Percentiles rank a stretch among this genome's conserved stretches.
These are phyloP conservation scores for Pachypanchax playfairii DNA, from an alignment of 2,113 vertebrate genomes.

Conservation along the genomic window DNA sequence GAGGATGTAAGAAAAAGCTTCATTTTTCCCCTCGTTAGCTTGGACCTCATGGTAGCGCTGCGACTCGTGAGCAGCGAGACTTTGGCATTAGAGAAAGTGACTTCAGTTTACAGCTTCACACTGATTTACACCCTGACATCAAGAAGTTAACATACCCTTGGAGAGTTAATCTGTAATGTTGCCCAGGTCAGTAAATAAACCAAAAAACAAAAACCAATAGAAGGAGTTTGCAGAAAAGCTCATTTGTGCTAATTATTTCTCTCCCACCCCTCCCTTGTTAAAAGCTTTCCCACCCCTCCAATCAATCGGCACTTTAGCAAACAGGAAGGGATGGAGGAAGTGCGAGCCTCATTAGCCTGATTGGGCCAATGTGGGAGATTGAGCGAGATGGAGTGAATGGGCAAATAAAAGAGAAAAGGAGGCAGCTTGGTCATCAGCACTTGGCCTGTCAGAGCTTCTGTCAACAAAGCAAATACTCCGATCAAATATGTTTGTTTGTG, in stretches of 20 bases:
- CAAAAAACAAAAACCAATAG: slow-evolving; percentile 57
- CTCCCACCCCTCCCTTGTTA: slow-evolving; percentile 76
- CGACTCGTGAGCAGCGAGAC: slow-evolving; percentile 55
- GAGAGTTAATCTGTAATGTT: slow-evolving; percentile 76
- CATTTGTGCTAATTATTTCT: slow-evolving; percentile 78
- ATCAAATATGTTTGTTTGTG: slow-evolving; percentile 41
- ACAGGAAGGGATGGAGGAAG: slow-evolving; percentile 71
- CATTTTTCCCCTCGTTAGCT: slow-evolving; percentile 26
- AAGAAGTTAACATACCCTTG: slow-evolving; percentile 72
- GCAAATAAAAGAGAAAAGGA: slow-evolving; percentile 67
- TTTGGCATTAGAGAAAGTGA: slow-evolving; percentile 46
- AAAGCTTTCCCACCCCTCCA: slow-evolving; percentile 75
- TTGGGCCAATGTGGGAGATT: slow-evolving; percentile 72
- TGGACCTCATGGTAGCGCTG: slow-evolving; percentile 36
- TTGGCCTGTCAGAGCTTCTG: slow-evolving; percentile 61
- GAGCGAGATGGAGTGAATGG: slow-evolving; percentile 64
- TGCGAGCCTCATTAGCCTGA: slow-evolving; percentile 78
- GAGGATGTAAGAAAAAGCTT: slow-evolving; percentile 35
- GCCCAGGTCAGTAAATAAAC: slow-evolving; percentile 74
- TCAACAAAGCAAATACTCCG: slow-evolving; percentile 51
- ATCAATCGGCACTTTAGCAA: slow-evolving; percentile 74
- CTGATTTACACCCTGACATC: slow-evolving; percentile 74
- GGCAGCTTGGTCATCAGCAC: slow-evolving; percentile 70
- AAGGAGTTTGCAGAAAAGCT: slow-evolving; percentile 77
- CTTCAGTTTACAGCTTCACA: slow-evolving; percentile 55